Base-by-base conservation (phyloP, 2,797 vertebrate genomes). In the Pantherophis alleghaniensis region DNA sequence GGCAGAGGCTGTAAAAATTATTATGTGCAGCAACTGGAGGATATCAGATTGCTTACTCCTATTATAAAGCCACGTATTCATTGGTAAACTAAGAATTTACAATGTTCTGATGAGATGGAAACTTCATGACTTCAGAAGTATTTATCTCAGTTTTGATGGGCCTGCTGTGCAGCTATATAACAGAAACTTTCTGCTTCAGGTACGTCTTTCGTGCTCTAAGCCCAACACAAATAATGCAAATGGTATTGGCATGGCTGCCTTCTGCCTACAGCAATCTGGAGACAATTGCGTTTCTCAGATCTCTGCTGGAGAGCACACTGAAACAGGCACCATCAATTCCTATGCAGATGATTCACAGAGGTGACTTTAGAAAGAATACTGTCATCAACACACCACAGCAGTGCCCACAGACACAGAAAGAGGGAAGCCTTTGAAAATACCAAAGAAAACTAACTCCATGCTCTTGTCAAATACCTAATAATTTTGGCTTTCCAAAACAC, bases 391-490 rank as follows among this genome's bases (percentile, higher is more conserved):
- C 47, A 95, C 86, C 96, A 90, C 90, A 96, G 92, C 92, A 95
- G 57, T 88, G 93, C 95, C 94, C 95, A 93, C 55, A 91, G 26
- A 93, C 91, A 92, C 93, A 92, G 93, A 95, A 93, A 95, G 95
- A 93, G 91, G 91, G 95, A 96, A 96, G 94, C 83, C 20, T 87
- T 63, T 91, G 26, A 91, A 91, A 91, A 91, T 94, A 90, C 95
- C 95, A 95, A 96, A 97, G 95, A 94, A 96, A 96, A 96, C 94
- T 95, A 11, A 95, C 88, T 95, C 95, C 96, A 83, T 87, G 94
- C 93, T 95, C 94, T 92, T 97, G 97, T 97, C 97, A 97, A 97
- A 96, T 95, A 97, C 98, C 97, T 98, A 98, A 97, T 98, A 97
- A 98, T 97, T 98, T 97, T 97, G 97, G 97, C 97, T 98, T 98